Evolutionary conservation across 2,797 vertebrate genomes (phyloP), one percentile per base, ranked within the genome.

Genomic region (Gymnothorax reevesii): DNA sequence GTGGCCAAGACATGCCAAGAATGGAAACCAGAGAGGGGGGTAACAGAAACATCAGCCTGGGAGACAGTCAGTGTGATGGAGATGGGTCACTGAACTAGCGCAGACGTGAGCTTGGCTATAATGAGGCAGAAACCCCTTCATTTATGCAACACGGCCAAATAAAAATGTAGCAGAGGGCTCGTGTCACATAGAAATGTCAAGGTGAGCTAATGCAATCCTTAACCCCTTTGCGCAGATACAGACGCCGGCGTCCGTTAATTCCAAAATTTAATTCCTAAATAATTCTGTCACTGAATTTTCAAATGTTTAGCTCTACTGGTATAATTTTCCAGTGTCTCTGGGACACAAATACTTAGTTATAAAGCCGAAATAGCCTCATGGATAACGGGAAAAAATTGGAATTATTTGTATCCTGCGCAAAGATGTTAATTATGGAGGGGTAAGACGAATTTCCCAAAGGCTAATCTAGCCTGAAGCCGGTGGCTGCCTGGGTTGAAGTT

Each of bases 121-220:
- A 92, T 90, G 89, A 92, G 85, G 87, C 87, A 13, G 64, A 75
- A 42, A 83, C 77, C 55, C 10, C 79, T 89, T 86, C 90, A 85
- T 93, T 92, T 91, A 86, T 87, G 83, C 57, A 83, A 42, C 33
- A 25, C 57, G 59, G 66, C 55, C 33, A 55, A 33, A 59, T 73
- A 80, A 82, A 75, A 84, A 82, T 49, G 71, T 66, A 49, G 27
- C 77, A 57, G 57, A 75, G 55, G 66, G 60, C 85, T 83, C 4
- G 33, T 60, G 52, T 85, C 84, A 83, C 73, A 85, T 85, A 59
- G 83, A 83, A 55, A 77, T 89, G 84, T 83, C 87, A 88, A 77
- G 82, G 82, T 27, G 83, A n/a, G 55, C 86, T 89, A 89, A 91
- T 88, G 87, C 82, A 64, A 83, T 83, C 62, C 69, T 69, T 89